Evolutionary conservation across 2,113 vertebrate genomes (phyloP), one percentile per base, ranked within the genome.

Genomic region (Salvelinus alpinus): DNA sequence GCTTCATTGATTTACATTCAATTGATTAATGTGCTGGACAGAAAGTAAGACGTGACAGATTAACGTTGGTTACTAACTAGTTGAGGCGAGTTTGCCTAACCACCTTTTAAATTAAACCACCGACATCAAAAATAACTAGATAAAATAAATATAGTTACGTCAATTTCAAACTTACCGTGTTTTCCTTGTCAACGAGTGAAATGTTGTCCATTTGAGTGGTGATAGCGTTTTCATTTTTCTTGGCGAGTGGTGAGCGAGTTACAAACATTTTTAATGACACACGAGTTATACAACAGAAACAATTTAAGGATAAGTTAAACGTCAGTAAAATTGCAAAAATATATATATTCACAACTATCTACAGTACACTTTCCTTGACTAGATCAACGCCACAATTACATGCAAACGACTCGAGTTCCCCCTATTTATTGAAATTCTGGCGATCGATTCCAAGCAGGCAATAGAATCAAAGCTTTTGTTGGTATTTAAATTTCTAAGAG

Each of bases 131-230:
- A 5, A 25, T 11, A 67, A 2, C 38, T 9, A 38, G 38, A 9
- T 38, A 25, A 27, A 34, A 9, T 6, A 67, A 67, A 25, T 16
- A 6, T 38, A 6, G 1, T 3, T 11, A 27, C 14, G 3, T 13
- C 0, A 14, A 38, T 9, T 38, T 38, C 8, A 38, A 0, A 0
- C 95, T 92, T 81, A 98, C 97, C 85, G 96, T 99, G 87, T 97
- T 98, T 82, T 98, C 97, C 90, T 98, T 98, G 81, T 96, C 93
- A 48, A 57, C 78, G 76, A 97, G 86, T 2, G 85, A 76, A 85
- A 96, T 77, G 0, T 9, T 57, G 47, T 78, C 90, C 25, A 96
- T 48, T 0, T 92, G 90, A 0, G 90, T 80, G 7, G 90, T 73
- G 65, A 88, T 18, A 0, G 14, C 0, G 65, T 91, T 92, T 22